phyloP scores from a whole-genome alignment of 1,140 invertebrate species.

The silkworm (Bombyx mori) region ASM3026992v2 NC_085113.1:9091501-9092000 shows the following conservation, averaged over 20 bases:
- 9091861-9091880: not conserved
- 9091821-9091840: constrained; percentile 73
- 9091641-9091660: not conserved
- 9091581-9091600: constrained; percentile 15
- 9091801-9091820: constrained; percentile 63
- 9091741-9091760: constrained; percentile 54
- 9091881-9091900: constrained; percentile 9
- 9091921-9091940: constrained; percentile 89
- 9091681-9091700: constrained; percentile 47
- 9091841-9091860: constrained; percentile 38
- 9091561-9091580: constrained; percentile 31
- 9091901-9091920: constrained; percentile 79
- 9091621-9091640: no score
- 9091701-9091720: constrained; percentile 34
- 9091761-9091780: constrained; percentile 48
- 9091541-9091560: constrained; percentile 36
- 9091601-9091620: no score
- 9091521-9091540: constrained; percentile 46
- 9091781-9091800: constrained; percentile 61
- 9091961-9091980: constrained; percentile 86
- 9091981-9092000: constrained; percentile 91
- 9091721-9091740: constrained; percentile 57
- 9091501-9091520: constrained; percentile 34
- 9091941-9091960: constrained; percentile 83
- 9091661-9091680: constrained; percentile 11